Evolutionary conservation across 2,888 invertebrate genomes (phyloP).

Genomic region (Amiota minor): DNA sequence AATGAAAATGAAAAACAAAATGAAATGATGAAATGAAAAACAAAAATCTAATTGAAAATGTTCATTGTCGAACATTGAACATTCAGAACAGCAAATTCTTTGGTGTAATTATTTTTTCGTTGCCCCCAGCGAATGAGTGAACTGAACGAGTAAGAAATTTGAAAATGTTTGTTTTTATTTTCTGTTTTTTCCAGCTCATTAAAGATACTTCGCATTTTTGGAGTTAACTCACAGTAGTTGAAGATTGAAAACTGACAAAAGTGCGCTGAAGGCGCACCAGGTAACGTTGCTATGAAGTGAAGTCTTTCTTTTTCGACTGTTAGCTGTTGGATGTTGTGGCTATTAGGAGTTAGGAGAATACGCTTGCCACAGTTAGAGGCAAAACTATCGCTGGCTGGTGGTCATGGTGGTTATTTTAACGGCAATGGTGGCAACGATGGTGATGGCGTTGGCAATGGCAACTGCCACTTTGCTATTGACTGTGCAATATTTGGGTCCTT

Average conservation of each 20-base stretch:
- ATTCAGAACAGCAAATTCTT: slow-evolving; percentile 2
- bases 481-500: too few relatives aligned
- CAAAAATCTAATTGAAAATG: slow-evolving; percentile 18
- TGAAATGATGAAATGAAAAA: slow-evolving; percentile 4
- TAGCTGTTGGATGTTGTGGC: too few relatives aligned
- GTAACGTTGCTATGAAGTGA: background rate
- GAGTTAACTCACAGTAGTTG: background rate
- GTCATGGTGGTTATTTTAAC: too few relatives aligned
- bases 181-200: slow-evolving; percentile 23
- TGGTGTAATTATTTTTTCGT: slow-evolving; percentile 17
- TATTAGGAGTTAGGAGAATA: background rate
- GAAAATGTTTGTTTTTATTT: background rate
- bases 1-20: background rate
- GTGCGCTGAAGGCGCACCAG: slow-evolving; percentile 32
- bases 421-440: too few relatives aligned
- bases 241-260: background rate
- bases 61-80: slow-evolving; percentile 3
- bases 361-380: slow-evolving; percentile 19
- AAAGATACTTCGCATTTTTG: slow-evolving; percentile 5
- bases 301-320: too few relatives aligned
- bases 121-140: background rate
- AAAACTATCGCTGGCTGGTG: background rate
- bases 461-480: too few relatives aligned
- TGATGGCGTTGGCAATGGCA: too few relatives aligned
- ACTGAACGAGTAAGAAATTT: background rate